These are phyloP conservation scores for Diplosoma virens DNA, from an alignment of 23 tunicate species.

Conservation along the genomic window DNA sequence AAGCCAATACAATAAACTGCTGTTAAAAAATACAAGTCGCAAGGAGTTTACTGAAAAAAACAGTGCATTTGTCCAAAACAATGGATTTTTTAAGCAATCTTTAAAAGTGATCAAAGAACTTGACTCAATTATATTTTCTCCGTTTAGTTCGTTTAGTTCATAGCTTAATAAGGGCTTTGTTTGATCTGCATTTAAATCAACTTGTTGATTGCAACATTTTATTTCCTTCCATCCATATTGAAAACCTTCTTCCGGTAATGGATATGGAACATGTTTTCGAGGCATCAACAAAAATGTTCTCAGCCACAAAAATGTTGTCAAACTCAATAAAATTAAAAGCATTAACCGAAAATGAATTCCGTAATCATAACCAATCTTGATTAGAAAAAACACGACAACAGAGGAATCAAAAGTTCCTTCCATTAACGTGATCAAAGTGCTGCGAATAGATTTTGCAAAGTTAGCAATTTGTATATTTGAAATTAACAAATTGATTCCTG, in stretches of 20 bases:
- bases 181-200: too few relatives aligned
- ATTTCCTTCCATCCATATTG: conserved; percentile 24
- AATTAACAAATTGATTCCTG: conserved; percentile 15
- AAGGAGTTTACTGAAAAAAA: neutral
- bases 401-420: conserved; percentile 34
- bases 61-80: conserved; percentile 35
- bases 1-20: conserved; percentile 14
- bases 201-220: neutral
- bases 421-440: conserved; percentile 6
- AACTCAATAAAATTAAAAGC: neutral
- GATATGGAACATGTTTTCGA: neutral
- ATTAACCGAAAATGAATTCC: neutral
- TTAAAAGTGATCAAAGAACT: too few relatives aligned
- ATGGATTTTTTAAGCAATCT: neutral
- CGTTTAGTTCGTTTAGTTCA: too few relatives aligned
- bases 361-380: conserved; percentile 9
- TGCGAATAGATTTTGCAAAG: conserved; percentile 2
- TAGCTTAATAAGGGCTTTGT: too few relatives aligned
- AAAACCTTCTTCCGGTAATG: neutral
- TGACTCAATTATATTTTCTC: too few relatives aligned
- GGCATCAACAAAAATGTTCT: conserved; percentile 38
- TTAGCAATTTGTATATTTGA: conserved; percentile 51
- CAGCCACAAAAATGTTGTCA: conserved; percentile 20
- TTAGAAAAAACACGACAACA: conserved; percentile 12
- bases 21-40: conserved; percentile 5